phyloP scores from a whole-genome alignment of 2,888 invertebrate species.

The Papilio elwesi region DNA sequence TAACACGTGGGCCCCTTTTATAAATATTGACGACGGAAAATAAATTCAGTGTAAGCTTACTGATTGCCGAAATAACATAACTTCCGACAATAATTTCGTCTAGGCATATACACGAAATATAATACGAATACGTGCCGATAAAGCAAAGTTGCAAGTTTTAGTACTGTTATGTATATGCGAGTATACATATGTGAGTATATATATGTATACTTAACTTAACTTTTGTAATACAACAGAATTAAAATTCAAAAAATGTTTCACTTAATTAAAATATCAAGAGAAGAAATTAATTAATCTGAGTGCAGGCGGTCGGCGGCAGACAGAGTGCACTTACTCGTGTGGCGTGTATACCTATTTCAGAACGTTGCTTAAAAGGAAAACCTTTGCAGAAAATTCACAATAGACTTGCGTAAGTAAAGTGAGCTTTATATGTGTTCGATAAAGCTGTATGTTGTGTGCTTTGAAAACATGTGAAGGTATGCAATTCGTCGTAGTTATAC shows the following conservation, averaged over 20 bases:
- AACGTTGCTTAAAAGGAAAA: slow-evolving; percentile 68
- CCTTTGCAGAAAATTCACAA: slow-evolving; percentile 59
- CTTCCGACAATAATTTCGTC: slow-evolving; percentile 44
- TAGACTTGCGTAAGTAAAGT: slow-evolving; percentile 43
- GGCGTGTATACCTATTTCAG: slow-evolving; percentile 68
- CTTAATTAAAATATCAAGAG: slow-evolving; percentile 74
- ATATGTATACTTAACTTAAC: background rate
- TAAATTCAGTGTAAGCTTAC: slow-evolving; percentile 62
- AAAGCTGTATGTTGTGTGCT: slow-evolving; percentile 50
- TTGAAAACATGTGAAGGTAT: slow-evolving; percentile 53
- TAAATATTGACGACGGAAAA: slow-evolving; percentile 75
- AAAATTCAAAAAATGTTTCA: slow-evolving; percentile 30
- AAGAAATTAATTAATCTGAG: slow-evolving; percentile 66
- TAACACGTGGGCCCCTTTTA: slow-evolving; percentile 72
- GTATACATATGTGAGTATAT: too few species aligned
- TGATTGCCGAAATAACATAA: slow-evolving; percentile 55
- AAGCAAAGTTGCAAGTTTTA: background rate
- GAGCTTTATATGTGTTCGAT: slow-evolving; percentile 47
- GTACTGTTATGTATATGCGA: too few species aligned
- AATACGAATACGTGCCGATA: background rate
- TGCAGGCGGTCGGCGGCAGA: slow-evolving; percentile 64
- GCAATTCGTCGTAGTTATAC: slow-evolving; percentile 54
- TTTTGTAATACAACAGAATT: slow-evolving; percentile 12
- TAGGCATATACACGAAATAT: background rate
- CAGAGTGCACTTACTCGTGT: slow-evolving; percentile 68